Base-by-base conservation (phyloP, 1,140 invertebrate genomes). In the Vanessa tameamea region DNA sequence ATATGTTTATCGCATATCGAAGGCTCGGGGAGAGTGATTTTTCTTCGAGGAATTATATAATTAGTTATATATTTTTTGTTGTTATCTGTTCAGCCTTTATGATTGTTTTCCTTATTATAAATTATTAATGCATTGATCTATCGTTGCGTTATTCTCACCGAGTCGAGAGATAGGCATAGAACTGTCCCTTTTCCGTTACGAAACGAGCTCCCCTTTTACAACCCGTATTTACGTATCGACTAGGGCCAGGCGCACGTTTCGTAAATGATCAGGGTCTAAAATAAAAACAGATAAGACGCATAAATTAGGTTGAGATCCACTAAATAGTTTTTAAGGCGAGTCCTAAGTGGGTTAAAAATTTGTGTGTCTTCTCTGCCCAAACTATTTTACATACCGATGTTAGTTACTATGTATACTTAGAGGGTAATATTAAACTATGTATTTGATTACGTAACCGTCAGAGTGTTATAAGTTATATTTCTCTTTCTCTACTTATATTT, bases 371-470 rank as follows among this genome's bases (percentile, higher is more conserved):
- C 80, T 79, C 78, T 81, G 79, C 81, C 75, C 73, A 75, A 87
- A 84, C 83, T 90, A 91, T 91, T 90, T 92, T 92, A 89, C 86
- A 90, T 90, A 90, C 88, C 84, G 87, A 91, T 87, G 87, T 88
- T 90, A 92, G 90, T 91, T 87, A 90, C 82, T 87, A 87, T 81
- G 79, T 73, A 76, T 83, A 77, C 53, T 83, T 90, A 92, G 85
- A 81, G 73, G 73, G 84, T 87, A 86, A 84, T 87, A 85, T 65
- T 85, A 82, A 85, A 81, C 79, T 85, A 86, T 80, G 64, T 88
- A 88, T 84, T 79, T 82, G 83, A 85, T 90, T 90, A 88, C 84
- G 85, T 90, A 88, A 88, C 82, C 78, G 76, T 78, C 82, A 83
- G 82, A 78, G 71, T 82, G 76, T 78, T 84, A 85, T 79, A 75